Base-by-base conservation (phyloP, 2,888 invertebrate genomes). In the Halictus ligatus region DNA sequence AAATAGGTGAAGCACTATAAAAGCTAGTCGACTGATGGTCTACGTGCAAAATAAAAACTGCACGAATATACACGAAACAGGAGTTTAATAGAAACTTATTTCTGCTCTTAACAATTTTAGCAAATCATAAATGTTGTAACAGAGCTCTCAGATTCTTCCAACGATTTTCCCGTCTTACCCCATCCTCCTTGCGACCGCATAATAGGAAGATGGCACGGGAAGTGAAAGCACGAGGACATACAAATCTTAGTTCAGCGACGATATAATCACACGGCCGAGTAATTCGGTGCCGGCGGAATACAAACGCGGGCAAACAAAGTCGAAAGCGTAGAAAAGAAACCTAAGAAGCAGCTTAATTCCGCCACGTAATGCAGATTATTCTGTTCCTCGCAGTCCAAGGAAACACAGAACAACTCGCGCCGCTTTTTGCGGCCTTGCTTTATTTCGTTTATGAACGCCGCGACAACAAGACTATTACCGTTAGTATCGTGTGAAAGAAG, bases 401-500 rank as follows among this genome's bases (percentile, higher is more conserved):
- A 46, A 48, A 25, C 5, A 29, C 18, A 1, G 29, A 50, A n/a
- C 25, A 78, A 73, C 29, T 81, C 54, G 29, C 13, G 8, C 5
- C 18, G 18, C 21, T 50, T 58, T 25, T 2, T 12, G 46, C 71
- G 25, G 1, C 10, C 5, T 18, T 18, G 48, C 72, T 40, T 13
- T 64, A 77, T 25, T 77, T 74, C n/a, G 29, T 29, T 10, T 15
- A 50, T n/a, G 12, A 43, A 29, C 48, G 71, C 58, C 40, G 77
- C 25, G 67, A 25, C 71, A 67, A 64, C 58, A 75, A 48, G 43
- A 35, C 46, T 79, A 43, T 78, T 81, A 75, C 7, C 29, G 76
- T 77, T 74, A 69, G 71, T 80, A 75, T 77, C 86, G 79, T 80
- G 87, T 25, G 87, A 87, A 86, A 73, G 83, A 80, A 83, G 67